Percentiles rank a stretch among this genome's conserved stretches.
Evolutionary conservation across 2,888 invertebrate genomes (phyloP).

Genomic region (Acheta domesticus): DNA sequence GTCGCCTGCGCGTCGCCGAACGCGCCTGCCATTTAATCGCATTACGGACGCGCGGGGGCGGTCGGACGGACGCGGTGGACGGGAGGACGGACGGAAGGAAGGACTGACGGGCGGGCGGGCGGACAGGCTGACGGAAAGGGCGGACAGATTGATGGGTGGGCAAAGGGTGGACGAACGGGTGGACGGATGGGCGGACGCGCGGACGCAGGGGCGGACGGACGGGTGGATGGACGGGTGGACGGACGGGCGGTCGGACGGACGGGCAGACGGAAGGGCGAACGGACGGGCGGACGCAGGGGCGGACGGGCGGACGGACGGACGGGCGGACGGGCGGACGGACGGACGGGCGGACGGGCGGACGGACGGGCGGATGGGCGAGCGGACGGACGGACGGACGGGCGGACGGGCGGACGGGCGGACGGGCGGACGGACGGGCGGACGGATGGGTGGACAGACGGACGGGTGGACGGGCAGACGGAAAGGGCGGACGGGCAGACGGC

Average conservation of each 20-base stretch:
- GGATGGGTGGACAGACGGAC: too few relatives aligned
- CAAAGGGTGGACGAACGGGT: too few relatives aligned
- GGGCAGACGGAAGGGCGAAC: too few relatives aligned
- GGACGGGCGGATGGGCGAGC: too few relatives aligned
- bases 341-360: too few relatives aligned
- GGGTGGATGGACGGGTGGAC: neutral
- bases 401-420: neutral
- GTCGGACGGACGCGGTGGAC: neutral
- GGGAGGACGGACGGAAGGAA: too few relatives aligned
- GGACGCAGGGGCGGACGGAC: neutral
- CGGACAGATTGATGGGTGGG: too few relatives aligned
- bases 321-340: neutral
- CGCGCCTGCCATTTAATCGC: constrained; percentile 11
- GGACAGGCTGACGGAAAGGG: too few relatives aligned
- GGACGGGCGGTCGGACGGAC: too few relatives aligned
- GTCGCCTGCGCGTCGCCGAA: neutral
- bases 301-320: neutral
- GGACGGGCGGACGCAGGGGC: neutral
- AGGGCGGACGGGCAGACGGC: neutral
- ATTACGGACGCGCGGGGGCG: neutral
- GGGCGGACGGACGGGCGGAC: neutral
- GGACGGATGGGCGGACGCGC: neutral
- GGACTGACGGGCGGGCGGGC: too few relatives aligned
- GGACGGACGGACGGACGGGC: neutral
- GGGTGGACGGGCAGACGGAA: too few relatives aligned